Conservation (phyloP, 2,113 vertebrate genomes). For the Chrysochloris asiatica region DNA sequence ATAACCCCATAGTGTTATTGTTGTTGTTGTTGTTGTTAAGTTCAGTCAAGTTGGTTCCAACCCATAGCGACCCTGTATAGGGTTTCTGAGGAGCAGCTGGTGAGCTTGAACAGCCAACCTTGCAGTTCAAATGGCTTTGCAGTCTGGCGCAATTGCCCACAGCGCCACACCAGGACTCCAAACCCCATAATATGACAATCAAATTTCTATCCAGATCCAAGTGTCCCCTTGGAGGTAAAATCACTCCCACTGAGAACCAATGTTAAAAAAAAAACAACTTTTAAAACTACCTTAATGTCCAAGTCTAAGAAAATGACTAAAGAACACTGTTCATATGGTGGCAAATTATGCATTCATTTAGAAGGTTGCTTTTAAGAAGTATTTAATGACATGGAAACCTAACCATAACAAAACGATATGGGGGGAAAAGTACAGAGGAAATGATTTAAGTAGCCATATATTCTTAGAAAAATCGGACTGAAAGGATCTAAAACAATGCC, state of each 20-base stretch:
- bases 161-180: too few relatives aligned
- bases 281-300: neutral
- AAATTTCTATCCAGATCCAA: neutral
- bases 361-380: constrained; percentile 33
- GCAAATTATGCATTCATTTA: neutral
- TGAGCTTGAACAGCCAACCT: too few relatives aligned
- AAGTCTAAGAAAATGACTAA: neutral
- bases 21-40: too few relatives aligned
- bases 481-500: neutral
- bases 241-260: neutral
- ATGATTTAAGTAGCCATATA: constrained; percentile 1
- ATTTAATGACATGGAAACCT: constrained; percentile 38
- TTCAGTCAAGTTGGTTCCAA: too few relatives aligned
- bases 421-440: neutral
- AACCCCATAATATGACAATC: too few relatives aligned
- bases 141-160: too few relatives aligned
- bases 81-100: too few relatives aligned
- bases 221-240: neutral
- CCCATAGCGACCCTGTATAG: too few relatives aligned
- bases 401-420: constrained; percentile 37
- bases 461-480: constrained; percentile 36
- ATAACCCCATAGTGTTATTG: too few relatives aligned
- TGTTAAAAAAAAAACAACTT: neutral
- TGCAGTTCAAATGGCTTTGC: too few relatives aligned
- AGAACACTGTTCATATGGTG: neutral